Conservation (phyloP, 2,888 invertebrate species). For the Conchocele bisecta region DNA sequence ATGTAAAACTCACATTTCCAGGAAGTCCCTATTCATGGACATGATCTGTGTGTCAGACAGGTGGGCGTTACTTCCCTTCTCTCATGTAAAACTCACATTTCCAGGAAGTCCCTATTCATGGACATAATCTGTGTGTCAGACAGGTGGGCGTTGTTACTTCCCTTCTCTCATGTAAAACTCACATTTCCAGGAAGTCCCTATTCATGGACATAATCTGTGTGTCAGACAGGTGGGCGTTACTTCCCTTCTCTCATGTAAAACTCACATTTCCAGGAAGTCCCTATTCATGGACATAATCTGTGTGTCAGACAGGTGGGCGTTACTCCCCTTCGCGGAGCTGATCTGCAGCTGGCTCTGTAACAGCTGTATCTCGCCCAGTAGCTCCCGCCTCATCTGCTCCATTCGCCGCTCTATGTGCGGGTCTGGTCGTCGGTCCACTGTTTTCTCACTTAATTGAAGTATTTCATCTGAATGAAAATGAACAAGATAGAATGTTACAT, state of each 20-base stretch:
- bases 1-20: too few species aligned
- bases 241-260: too few species aligned
- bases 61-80: too few species aligned
- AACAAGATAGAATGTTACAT: too few species aligned
- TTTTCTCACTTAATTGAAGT: constrained; percentile 51
- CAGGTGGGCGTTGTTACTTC: constrained; percentile 51
- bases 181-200: too few species aligned
- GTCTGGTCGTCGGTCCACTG: constrained; percentile 49
- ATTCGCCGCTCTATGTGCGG: constrained; percentile 52
- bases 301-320: constrained; percentile 56
- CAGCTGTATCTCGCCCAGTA: constrained; percentile 63
- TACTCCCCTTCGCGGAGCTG: constrained; percentile 58
- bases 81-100: too few species aligned
- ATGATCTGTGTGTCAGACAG: too few species aligned
- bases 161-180: too few species aligned
- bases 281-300: constrained; percentile 58
- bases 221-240: too few species aligned
- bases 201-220: too few species aligned
- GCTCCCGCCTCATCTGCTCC: constrained; percentile 58
- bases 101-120: constrained; percentile 57
- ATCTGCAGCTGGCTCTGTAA: constrained; percentile 62
- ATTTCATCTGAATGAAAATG: constrained; percentile 59
- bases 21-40: too few species aligned
- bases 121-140: constrained; percentile 57
- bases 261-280: constrained; percentile 65